phyloP scores from a whole-genome alignment of 2,797 vertebrate species.

The Urocyon cinereoargenteus region DNA sequence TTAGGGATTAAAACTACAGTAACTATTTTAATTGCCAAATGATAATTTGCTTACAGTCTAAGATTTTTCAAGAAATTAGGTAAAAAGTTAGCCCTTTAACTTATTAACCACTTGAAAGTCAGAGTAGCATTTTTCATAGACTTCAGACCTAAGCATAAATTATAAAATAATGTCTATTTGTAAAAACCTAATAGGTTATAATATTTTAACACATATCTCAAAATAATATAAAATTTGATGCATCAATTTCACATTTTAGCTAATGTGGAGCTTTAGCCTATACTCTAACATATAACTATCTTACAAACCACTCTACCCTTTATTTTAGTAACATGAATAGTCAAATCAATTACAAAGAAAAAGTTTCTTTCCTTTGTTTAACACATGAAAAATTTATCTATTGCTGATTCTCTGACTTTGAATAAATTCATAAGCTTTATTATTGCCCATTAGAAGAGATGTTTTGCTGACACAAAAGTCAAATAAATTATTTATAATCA shows the following conservation, averaged over 20 bases:
- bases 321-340: not conserved
- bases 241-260: not conserved
- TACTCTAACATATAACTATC: not conserved
- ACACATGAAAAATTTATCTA: not conserved
- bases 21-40: not conserved
- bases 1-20: constrained; percentile 21
- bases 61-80: not conserved
- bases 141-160: not conserved
- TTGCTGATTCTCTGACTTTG: not conserved
- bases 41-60: not conserved
- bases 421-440: constrained; percentile 68
- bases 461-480: constrained; percentile 80
- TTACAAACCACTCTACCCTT: not conserved
- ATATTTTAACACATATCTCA: not conserved
- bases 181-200: not conserved
- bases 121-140: not conserved
- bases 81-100: not conserved
- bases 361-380: not conserved
- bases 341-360: not conserved
- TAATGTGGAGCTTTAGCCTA: not conserved
- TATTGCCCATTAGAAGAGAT: constrained; percentile 68
- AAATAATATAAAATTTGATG: not conserved
- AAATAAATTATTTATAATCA: constrained; percentile 74
- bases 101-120: not conserved
- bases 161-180: not conserved